Conservation (phyloP, 2,888 invertebrate genomes). For the Ophion ventricosus region DNA sequence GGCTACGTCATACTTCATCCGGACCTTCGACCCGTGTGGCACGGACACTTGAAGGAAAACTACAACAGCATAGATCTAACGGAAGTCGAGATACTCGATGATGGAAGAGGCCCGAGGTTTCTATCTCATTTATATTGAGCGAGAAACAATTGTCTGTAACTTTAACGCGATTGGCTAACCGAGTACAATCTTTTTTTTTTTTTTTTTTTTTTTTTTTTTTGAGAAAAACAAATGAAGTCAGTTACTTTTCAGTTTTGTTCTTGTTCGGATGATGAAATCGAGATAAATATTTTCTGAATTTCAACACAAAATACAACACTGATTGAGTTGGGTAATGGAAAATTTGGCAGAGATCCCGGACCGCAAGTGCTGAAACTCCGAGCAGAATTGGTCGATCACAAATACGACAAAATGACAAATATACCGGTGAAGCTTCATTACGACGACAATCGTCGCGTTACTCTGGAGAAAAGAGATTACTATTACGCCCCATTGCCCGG, state of each 20-base stretch:
- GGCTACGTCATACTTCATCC: conserved; percentile 98
- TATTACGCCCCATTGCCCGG: conserved; percentile 92
- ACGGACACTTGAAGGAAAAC: conserved; percentile 91
- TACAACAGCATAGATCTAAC: conserved; percentile 98
- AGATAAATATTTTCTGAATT: neutral
- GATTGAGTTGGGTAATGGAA: neutral
- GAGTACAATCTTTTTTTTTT: conserved; percentile 5
- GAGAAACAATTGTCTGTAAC: conserved; percentile 14
- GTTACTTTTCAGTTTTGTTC: too few relatives aligned
- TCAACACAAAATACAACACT: too few relatives aligned
- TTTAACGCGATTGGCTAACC: too few relatives aligned
- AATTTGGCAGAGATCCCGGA: conserved; percentile 76
- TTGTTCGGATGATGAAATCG: neutral
- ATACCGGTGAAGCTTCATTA: conserved; percentile 92
- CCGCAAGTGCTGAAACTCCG: conserved; percentile 84
- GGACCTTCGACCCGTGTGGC: conserved; percentile 92
- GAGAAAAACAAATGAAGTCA: too few relatives aligned
- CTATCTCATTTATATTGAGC: conserved; percentile 13
- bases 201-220: neutral
- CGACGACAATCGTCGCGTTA: conserved; percentile 93
- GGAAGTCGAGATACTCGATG: conserved; percentile 95
- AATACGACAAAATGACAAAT: conserved; percentile 87
- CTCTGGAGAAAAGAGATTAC: conserved; percentile 91
- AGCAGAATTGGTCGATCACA: conserved; percentile 89
- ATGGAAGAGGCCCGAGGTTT: conserved; percentile 87